Percentiles rank a stretch among this genome's conserved stretches.
phyloP scores from a whole-genome alignment of 2,797 vertebrate species.

The Gallinago nigripennis region DNA sequence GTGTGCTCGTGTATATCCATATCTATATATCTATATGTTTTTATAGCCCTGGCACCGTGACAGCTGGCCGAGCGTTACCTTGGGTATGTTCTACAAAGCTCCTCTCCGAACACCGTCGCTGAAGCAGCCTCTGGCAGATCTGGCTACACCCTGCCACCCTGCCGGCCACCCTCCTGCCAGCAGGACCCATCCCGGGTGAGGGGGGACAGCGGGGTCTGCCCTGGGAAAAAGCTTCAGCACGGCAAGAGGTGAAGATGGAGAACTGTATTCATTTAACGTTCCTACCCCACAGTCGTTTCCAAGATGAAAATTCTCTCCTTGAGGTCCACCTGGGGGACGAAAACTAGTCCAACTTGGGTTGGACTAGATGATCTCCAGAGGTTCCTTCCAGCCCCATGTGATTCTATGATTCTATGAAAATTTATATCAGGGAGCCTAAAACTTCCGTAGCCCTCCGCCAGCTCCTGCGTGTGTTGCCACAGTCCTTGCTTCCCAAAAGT shows the following conservation, averaged over 20 bases:
- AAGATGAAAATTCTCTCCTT: background rate
- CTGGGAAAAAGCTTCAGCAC: background rate
- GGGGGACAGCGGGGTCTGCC: background rate
- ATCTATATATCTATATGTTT: background rate
- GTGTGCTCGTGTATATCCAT: too few species aligned
- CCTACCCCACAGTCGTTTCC: background rate
- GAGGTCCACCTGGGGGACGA: background rate
- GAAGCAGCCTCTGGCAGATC: background rate
- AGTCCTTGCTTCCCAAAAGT: background rate
- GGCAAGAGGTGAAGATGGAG: background rate
- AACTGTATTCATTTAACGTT: background rate
- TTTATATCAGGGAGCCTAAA: background rate
- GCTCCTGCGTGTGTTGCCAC: background rate
- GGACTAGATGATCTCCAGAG: too few species aligned
- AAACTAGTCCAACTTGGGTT: too few species aligned
- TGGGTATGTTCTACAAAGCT: background rate
- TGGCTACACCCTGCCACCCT: background rate
- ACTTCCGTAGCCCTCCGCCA: background rate
- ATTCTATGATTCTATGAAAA: background rate
- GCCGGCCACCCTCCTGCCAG: too few species aligned
- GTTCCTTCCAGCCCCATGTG: too few species aligned
- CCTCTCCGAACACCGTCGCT: background rate
- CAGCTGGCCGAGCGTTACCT: background rate
- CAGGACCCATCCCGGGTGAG: background rate
- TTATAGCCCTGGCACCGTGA: background rate